Percentiles rank a stretch among this genome's conserved stretches.
Conservation (phyloP, 2,113 vertebrate genomes). For the Antechinus stuartii region DNA sequence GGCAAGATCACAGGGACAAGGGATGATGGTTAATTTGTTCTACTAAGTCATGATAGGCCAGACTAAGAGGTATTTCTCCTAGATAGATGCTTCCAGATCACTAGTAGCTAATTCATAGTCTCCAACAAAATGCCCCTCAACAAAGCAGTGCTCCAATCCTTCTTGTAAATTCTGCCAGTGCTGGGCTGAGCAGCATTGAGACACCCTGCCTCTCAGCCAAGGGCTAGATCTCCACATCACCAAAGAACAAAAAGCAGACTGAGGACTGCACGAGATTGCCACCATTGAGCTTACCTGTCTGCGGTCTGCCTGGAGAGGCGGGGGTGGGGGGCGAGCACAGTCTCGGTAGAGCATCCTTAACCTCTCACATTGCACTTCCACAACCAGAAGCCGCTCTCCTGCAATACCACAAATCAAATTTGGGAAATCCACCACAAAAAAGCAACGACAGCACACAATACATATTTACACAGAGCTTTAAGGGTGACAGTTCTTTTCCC, state of each 20-base stretch:
- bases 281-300: slow-evolving; percentile 88
- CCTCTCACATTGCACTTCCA: slow-evolving; percentile 97
- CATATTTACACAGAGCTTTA: not conserved
- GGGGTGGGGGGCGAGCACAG: slow-evolving; percentile 96
- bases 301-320: slow-evolving; percentile 94
- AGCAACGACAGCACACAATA: not conserved
- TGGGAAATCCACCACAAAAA: not conserved
- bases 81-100: not conserved
- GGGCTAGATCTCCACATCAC: not conserved
- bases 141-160: not conserved
- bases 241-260: not conserved
- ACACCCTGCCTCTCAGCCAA: not conserved
- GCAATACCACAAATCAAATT: slow-evolving; percentile 42
- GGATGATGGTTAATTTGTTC: not conserved
- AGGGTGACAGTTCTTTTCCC: not conserved
- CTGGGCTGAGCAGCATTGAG: too few relatives aligned
- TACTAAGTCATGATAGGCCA: not conserved
- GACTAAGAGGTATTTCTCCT: not conserved
- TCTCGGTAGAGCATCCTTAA: slow-evolving; percentile 97
- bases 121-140: not conserved
- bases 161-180: accelerated
- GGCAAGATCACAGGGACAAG: not conserved
- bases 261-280: too few relatives aligned
- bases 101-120: not conserved
- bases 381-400: slow-evolving; percentile 95